Evolutionary conservation across 2,113 vertebrate species (phyloP).

Genomic region (Nesogale talazaci): DNA sequence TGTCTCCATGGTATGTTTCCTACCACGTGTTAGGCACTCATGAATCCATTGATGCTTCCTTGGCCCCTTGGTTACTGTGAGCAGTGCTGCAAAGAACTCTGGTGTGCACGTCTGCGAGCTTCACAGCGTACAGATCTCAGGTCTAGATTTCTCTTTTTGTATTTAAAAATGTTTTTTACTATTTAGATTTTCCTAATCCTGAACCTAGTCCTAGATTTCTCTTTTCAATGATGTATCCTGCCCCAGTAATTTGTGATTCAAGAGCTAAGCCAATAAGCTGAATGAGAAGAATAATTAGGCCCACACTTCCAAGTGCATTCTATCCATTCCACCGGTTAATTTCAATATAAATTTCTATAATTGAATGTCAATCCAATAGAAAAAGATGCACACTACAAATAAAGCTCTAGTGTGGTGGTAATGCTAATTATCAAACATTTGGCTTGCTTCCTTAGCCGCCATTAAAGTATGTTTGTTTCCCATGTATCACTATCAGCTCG

Average conservation of each 20-base stretch:
- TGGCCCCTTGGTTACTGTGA: background rate
- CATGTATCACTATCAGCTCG: slow-evolving; percentile 4
- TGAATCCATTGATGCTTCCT: background rate
- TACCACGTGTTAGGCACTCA: background rate
- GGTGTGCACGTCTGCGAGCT: background rate
- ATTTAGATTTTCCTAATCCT: no score
- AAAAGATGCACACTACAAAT: background rate
- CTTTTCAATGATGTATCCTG: slow-evolving; percentile 15
- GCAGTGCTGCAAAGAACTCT: background rate
- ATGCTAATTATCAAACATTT: background rate
- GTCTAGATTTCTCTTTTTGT: background rate
- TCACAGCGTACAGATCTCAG: background rate
- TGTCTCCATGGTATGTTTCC: background rate
- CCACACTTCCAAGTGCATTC: background rate
- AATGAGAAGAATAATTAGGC: slow-evolving; percentile 6
- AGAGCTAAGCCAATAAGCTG: background rate
- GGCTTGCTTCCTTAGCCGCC: background rate
- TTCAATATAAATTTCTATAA: background rate
- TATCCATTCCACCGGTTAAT: background rate
- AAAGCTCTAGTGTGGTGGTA: background rate
- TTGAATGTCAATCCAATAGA: slow-evolving; percentile 25
- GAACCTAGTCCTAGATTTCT: no score
- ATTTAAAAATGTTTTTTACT: no score
- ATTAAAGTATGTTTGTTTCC: background rate
- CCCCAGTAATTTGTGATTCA: background rate